Evolutionary conservation across 1,140 invertebrate genomes (phyloP).

Genomic region (Samia ricini): DNA sequence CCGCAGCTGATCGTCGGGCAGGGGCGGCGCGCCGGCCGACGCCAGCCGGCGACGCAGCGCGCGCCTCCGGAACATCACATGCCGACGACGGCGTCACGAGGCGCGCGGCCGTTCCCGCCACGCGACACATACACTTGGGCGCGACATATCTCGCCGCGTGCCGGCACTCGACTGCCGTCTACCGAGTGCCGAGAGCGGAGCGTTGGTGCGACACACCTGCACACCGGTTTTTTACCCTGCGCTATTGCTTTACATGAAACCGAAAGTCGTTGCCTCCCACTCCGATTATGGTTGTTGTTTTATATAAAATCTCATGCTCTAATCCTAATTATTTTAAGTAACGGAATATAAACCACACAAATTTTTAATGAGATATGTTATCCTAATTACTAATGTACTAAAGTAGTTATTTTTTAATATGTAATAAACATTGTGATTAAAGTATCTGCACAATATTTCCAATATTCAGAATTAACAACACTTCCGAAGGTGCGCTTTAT

Average conservation of each 20-base stretch:
- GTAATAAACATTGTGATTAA: no score
- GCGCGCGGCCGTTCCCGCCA: conserved; percentile 41
- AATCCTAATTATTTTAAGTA: neutral
- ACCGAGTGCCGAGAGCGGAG: conserved; percentile 21
- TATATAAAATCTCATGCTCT: neutral
- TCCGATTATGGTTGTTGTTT: neutral
- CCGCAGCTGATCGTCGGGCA: conserved; percentile 52
- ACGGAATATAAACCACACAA: neutral
- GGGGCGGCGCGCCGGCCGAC: conserved; percentile 49
- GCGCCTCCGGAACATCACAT: conserved; percentile 73
- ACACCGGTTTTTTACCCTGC: neutral
- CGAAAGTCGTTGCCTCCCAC: neutral
- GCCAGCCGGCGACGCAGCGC: conserved; percentile 69
- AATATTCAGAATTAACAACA: no score
- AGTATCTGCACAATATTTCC: neutral
- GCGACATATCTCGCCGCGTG: conserved; percentile 49
- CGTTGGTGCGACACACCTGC: conserved; percentile 25
- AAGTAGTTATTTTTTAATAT: neutral
- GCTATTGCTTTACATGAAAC: neutral
- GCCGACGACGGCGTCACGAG: conserved; percentile 52
- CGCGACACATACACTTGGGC: conserved; percentile 32
- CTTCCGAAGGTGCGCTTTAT: no score
- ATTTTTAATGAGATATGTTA: neutral
- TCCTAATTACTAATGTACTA: neutral
- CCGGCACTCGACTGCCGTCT: conserved; percentile 45